Conservation (phyloP, 2,797 vertebrate species). For the Lutjanus campechanus region DNA sequence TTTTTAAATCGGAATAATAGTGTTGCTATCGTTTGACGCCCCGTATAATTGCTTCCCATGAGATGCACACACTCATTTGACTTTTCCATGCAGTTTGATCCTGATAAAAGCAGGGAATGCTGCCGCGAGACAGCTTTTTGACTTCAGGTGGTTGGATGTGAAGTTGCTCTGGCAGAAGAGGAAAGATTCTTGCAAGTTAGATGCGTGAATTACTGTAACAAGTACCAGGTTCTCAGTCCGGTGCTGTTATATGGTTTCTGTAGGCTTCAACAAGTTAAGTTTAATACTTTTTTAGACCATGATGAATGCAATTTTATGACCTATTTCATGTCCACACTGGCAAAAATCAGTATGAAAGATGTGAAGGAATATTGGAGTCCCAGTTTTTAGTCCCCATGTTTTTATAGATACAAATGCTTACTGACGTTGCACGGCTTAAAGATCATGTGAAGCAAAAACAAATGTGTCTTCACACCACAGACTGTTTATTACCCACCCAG, state of each 20-base stretch:
- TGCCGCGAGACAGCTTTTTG: conserved; percentile 26
- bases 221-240: conserved; percentile 20
- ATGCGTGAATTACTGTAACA: conserved; percentile 14
- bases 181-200: conserved; percentile 16
- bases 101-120: conserved; percentile 37
- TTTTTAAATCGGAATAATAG: neutral
- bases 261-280: too few species aligned
- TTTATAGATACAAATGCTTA: too few species aligned
- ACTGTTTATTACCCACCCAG: too few species aligned
- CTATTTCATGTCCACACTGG: too few species aligned
- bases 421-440: too few species aligned
- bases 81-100: conserved; percentile 29
- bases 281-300: too few species aligned
- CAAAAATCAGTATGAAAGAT: too few species aligned
- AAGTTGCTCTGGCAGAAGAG: conserved; percentile 30
- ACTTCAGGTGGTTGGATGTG: conserved; percentile 30
- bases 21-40: conserved; percentile 40
- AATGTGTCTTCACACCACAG: too few species aligned
- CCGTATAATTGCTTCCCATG: conserved; percentile 54
- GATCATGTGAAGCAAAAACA: too few species aligned
- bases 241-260: neutral
- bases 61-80: conserved; percentile 36
- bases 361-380: too few species aligned
- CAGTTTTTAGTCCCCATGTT: too few species aligned
- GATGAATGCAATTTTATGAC: too few species aligned